phyloP scores from a whole-genome alignment of 2,888 invertebrate species.

The Nesidiocoris tenuis region DNA sequence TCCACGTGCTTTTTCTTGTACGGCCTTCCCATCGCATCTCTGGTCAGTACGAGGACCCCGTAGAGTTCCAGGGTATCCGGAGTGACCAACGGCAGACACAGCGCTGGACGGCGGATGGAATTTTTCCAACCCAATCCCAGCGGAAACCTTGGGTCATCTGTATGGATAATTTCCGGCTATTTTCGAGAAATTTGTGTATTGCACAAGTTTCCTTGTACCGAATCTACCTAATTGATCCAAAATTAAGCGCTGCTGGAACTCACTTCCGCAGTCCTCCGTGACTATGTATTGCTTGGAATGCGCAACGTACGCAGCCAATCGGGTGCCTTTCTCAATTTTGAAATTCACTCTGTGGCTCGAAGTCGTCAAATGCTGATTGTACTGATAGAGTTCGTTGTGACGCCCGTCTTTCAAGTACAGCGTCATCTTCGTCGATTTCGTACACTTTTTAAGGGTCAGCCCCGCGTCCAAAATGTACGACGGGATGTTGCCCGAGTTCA shows the following conservation, averaged over 20 bases:
- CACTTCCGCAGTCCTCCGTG: conserved; percentile 35
- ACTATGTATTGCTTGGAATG: conserved; percentile 36
- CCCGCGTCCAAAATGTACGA: conserved; percentile 29
- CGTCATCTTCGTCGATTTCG: conserved; percentile 25
- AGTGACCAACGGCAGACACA: conserved; percentile 33
- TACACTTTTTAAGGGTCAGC: conserved; percentile 37
- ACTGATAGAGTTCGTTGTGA: conserved; percentile 28
- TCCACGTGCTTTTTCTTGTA: conserved; percentile 27
- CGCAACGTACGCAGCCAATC: conserved; percentile 37
- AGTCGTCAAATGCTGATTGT: conserved; percentile 16
- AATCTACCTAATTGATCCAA: not conserved
- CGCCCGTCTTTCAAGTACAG: conserved; percentile 35
- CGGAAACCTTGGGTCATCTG: conserved; percentile 37
- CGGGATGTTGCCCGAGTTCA: conserved; percentile 24
- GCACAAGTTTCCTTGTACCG: not conserved
- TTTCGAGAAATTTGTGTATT: not conserved
- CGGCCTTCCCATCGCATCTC: conserved; percentile 26
- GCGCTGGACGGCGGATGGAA: conserved; percentile 27
- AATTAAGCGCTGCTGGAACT: not conserved
- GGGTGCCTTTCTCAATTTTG: conserved; percentile 22
- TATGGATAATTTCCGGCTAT: not conserved
- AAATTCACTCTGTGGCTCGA: conserved; percentile 33
- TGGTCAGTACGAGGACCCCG: conserved; percentile 33
- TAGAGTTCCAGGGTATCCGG: conserved; percentile 34
- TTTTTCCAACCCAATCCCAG: conserved; percentile 30